Evolutionary conservation across 1,140 invertebrate species (phyloP), one percentile per base, ranked within the genome.

Genomic region (Polypedilum pembai): DNA sequence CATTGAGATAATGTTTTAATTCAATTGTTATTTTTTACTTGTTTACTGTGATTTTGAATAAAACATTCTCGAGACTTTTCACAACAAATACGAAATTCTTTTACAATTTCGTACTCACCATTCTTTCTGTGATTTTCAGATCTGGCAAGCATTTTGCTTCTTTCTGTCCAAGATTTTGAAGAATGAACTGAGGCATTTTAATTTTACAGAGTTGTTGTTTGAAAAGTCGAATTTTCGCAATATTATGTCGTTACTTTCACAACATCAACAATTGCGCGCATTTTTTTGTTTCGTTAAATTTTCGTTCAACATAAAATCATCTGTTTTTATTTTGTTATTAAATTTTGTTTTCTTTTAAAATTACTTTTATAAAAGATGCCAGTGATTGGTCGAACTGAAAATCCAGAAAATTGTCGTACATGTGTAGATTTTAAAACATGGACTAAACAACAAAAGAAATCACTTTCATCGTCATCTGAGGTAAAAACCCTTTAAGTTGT

Each of bases 351-450:
- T n/a, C 8, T 15, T n/a, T 12, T 1, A n/a, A 56, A n/a, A 56
- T 56, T 56, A 4, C n/a, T 56, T 56, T 56, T 56, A 56, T 15
- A 56, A 12, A 20, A 69, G 20, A 69, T 69, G 65, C 65, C 65
- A 8, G 1, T 21, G 8, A 69, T 69, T 21, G 65, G 20, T 20
- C 3, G 17, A 69, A 1, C 17, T 69, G n/a, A 7, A 18, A 21
- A 69, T 69, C 65, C 65, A 8, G 65, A 74, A 56, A 82, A 81
- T 65, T 92, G 90, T 77, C 85, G 90, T 77, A 87, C 89, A 0
- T 92, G 90, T 77, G 87, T 86, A 40, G 90, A 91, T 79, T 92
- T 92, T 76, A 90, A 88, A 81, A 85, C 85, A 15, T 92, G 90
- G 90, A 85, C 88, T 5, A 90, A 88, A 77, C 80, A 84, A 73